Evolutionary conservation across 2,113 vertebrate genomes (phyloP).

Genomic region (Scophthalmus maximus): DNA sequence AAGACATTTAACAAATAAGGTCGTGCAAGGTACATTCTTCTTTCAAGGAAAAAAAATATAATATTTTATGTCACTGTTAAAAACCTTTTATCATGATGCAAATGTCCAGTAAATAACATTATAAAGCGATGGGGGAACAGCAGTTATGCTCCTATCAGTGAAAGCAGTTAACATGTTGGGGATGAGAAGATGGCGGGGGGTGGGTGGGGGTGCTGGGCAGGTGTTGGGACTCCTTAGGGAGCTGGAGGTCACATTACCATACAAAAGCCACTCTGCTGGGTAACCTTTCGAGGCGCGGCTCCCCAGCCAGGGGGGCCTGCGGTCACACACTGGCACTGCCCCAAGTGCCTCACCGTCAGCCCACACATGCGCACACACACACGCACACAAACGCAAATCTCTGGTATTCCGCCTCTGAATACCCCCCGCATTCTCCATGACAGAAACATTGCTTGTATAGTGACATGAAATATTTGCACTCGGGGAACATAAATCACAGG

Average conservation of each 20-base stretch:
- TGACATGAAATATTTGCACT: conserved; percentile 80
- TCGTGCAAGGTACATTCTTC: neutral
- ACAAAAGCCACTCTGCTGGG: conserved; percentile 82
- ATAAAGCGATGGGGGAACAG: conserved; percentile 36
- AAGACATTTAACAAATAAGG: neutral
- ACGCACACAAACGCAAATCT: conserved; percentile 49
- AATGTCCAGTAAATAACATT: conserved; percentile 30
- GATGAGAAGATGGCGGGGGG: conserved; percentile 65
- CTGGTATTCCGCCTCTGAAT: conserved; percentile 56
- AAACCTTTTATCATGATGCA: neutral
- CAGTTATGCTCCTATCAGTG: conserved; percentile 45
- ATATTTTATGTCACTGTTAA: conserved; percentile 3
- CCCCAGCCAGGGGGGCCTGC: conserved; percentile 73
- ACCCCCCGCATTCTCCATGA: conserved; percentile 67
- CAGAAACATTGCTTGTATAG: conserved; percentile 76
- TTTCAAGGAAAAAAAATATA: neutral
- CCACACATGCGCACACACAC: conserved; percentile 23
- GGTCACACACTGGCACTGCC: conserved; percentile 76
- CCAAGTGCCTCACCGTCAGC: conserved; percentile 62
- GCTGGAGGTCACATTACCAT: conserved; percentile 83
- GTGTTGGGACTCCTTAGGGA: conserved; percentile 75
- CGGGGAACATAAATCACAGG: conserved; percentile 76
- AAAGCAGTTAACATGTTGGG: conserved; percentile 69
- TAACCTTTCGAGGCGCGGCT: conserved; percentile 79
- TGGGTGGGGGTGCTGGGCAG: conserved; percentile 62